These are phyloP conservation scores for Mellilla xanthometata DNA, from an alignment of 2,888 invertebrate genomes.

Conservation along the genomic window DNA sequence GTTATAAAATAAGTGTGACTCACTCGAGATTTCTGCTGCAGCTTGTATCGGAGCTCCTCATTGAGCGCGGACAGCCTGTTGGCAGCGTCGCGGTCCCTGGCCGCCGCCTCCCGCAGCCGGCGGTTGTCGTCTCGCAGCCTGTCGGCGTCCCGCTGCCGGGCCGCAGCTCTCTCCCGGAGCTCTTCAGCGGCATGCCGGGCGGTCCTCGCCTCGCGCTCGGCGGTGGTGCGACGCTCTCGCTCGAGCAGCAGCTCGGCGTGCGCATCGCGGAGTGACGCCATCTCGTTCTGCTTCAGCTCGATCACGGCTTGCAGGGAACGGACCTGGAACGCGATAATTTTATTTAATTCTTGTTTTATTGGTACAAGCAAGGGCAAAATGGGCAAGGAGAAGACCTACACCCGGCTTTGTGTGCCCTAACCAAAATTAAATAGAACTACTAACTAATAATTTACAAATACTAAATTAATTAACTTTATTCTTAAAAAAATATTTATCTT, in stretches of 20 bases:
- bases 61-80: slow-evolving; percentile 90
- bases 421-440: too few species aligned
- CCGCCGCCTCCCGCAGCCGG: slow-evolving; percentile 87
- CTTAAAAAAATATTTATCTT: too few species aligned
- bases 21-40: slow-evolving; percentile 91
- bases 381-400: not conserved
- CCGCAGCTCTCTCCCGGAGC: slow-evolving; percentile 89
- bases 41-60: slow-evolving; percentile 94
- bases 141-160: slow-evolving; percentile 88
- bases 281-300: slow-evolving; percentile 93
- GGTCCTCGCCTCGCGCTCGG: slow-evolving; percentile 88
- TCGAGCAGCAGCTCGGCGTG: slow-evolving; percentile 87
- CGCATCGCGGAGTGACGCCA: slow-evolving; percentile 88
- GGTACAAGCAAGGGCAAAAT: not conserved
- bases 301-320: slow-evolving; percentile 92
- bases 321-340: too few species aligned
- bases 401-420: too few species aligned
- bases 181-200: slow-evolving; percentile 94
- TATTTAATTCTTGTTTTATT: too few species aligned
- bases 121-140: slow-evolving; percentile 84
- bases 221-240: slow-evolving; percentile 87
- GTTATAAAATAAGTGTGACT: too few species aligned
- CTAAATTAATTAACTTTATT: too few species aligned
- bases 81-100: slow-evolving; percentile 90
- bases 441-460: too few species aligned